phyloP scores from a whole-genome alignment of 2,113 vertebrate species.

The Pipra filicauda region DNA sequence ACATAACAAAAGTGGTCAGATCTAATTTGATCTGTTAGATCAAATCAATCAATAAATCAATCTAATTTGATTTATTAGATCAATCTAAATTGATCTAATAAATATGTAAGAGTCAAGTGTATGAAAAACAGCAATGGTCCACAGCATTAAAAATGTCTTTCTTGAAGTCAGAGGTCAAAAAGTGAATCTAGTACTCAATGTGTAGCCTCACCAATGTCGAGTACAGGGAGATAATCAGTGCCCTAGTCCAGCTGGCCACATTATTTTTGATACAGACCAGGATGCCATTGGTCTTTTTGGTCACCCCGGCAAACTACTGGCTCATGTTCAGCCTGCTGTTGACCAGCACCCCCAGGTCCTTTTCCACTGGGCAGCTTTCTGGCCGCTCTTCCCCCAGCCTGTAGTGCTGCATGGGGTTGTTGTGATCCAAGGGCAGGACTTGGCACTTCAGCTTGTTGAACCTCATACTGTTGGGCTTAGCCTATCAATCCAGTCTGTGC shows the following conservation, averaged over 20 bases:
- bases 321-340: neutral
- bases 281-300: neutral
- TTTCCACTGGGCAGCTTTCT: neutral
- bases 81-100: neutral
- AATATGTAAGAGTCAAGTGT: neutral
- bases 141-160: neutral
- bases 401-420: neutral
- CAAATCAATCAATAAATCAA: too few relatives aligned
- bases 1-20: neutral
- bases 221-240: neutral
- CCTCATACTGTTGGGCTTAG: neutral
- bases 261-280: neutral
- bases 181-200: neutral
- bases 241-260: neutral
- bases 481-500: rapidly evolving
- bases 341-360: neutral
- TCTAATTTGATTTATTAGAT: too few relatives aligned
- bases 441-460: neutral
- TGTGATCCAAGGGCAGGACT: neutral
- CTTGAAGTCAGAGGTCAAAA: neutral
- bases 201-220: neutral
- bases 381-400: neutral
- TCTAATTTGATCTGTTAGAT: neutral
- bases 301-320: neutral
- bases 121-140: neutral